Evolutionary conservation across 2,113 vertebrate genomes (phyloP).

Genomic region (Formicarius rufipectus): DNA sequence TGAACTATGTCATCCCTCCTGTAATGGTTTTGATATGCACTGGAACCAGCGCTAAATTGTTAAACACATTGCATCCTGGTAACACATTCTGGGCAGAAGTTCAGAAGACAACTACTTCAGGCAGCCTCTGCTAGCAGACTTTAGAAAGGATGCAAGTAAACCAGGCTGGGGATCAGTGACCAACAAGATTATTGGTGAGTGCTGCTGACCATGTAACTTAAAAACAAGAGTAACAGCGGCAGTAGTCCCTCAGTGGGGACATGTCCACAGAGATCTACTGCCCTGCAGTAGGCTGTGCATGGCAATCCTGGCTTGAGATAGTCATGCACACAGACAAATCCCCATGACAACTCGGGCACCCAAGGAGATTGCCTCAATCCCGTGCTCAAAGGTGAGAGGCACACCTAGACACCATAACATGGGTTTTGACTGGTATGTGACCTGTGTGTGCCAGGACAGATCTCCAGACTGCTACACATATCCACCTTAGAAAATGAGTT

Average conservation of each 20-base stretch:
- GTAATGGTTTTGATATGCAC: neutral
- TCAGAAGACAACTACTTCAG: neutral
- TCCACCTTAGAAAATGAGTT: neutral
- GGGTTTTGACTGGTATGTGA: neutral
- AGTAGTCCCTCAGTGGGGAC: neutral
- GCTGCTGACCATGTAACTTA: neutral
- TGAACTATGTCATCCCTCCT: neutral
- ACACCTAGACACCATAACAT: too few species aligned
- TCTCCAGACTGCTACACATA: neutral
- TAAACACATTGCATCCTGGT: neutral
- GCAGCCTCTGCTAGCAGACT: neutral
- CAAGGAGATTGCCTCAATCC: too few species aligned
- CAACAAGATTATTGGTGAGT: neutral
- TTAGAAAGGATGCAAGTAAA: neutral
- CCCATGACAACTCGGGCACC: too few species aligned
- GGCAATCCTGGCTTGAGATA: rapidly evolving
- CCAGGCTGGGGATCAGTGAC: neutral
- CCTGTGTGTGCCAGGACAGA: neutral
- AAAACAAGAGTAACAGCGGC: neutral
- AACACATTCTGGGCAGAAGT: neutral
- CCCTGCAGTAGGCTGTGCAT: neutral
- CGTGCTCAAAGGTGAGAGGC: neutral
- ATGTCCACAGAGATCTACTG: rapidly evolving
- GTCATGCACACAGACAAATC: rapidly evolving
- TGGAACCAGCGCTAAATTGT: neutral